Base-by-base conservation (phyloP, 1,140 invertebrate genomes). In the Acromyrmex heyeri region DNA sequence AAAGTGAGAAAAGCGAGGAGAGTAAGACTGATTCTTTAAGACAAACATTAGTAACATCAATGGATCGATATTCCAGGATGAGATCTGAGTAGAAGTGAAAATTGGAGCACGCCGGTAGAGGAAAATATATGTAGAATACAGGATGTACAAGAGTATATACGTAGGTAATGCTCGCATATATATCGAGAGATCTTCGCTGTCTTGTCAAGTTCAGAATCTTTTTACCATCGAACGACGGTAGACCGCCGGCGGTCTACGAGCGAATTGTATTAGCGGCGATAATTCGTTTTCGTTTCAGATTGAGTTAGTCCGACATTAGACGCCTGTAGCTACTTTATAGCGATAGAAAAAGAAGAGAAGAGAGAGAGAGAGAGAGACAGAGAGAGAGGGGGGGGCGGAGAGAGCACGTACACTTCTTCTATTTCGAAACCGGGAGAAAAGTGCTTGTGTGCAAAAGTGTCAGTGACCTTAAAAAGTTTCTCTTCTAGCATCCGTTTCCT, bases 221-320 rank as follows among this genome's bases (percentile, higher is more conserved):
- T 82, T 82, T 82, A 73, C 34, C 16, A 48, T 76, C 55, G 70
- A 82, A 72, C 5, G 59, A 67, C 44, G 44, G 72, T 38, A 55
- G 50, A 62, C 59, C 62, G 62, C 44, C 76, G 57, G 73, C 48
- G 55, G 57, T 79, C 34, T 61, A 76, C 38, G 21, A 50, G 53
- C 50, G 73, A 88, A 91, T 50, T 18, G 55, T 86, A 85, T 89
- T 82, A 91, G 64, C 81, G 3, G 16, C 70, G 89, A 85, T 89
- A 87, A 91, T 70, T 89, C 70, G 72, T 91, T 91, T 89, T 87
- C 55, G 50, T 77, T 57, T 61, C 30, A 12, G 67, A 91, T 91
- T 61, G 76, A 91, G 79, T 91, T 89, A 87, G 55, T 59, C 38
- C 64, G 53, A 82, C 65, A 83, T 91, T 82, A 72, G 50, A 88